Evolutionary conservation across 2,797 vertebrate genomes (phyloP).

Genomic region (Neosilurus mollespiculum): DNA sequence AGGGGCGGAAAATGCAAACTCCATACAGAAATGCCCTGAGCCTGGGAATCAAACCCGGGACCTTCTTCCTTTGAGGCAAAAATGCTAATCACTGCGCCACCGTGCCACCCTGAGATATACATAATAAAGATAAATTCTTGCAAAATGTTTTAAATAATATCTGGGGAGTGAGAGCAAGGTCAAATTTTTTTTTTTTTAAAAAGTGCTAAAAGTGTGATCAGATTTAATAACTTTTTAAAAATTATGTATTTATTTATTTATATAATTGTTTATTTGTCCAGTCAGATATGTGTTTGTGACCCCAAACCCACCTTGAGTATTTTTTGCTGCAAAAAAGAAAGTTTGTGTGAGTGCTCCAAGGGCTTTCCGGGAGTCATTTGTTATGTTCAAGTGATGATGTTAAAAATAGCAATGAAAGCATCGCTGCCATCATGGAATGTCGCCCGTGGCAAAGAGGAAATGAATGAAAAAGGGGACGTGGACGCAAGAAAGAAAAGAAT

Average conservation of each 20-base stretch:
- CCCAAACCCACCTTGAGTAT: conserved; percentile 1
- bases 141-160: not conserved
- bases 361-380: conserved; percentile 25
- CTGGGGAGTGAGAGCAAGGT: not conserved
- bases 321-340: not conserved
- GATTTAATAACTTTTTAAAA: not conserved
- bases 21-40: too few relatives aligned
- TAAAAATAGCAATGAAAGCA: conserved; percentile 38
- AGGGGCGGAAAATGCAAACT: too few relatives aligned
- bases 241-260: too few relatives aligned
- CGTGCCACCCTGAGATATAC: too few relatives aligned
- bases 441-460: conserved; percentile 6
- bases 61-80: too few relatives aligned
- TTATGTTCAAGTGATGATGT: conserved; percentile 30
- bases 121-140: not conserved
- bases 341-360: not conserved
- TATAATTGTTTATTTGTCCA: not conserved
- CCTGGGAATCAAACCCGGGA: too few relatives aligned
- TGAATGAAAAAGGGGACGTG: conserved; percentile 1
- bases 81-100: too few relatives aligned
- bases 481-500: not conserved
- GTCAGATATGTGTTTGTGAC: not conserved
- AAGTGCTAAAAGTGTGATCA: not conserved
- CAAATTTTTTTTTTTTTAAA: too few relatives aligned
- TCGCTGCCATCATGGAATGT: conserved; percentile 16